These are phyloP conservation scores for Patella depressa DNA, from an alignment of 2,888 invertebrate species.

Conservation along the genomic window DNA sequence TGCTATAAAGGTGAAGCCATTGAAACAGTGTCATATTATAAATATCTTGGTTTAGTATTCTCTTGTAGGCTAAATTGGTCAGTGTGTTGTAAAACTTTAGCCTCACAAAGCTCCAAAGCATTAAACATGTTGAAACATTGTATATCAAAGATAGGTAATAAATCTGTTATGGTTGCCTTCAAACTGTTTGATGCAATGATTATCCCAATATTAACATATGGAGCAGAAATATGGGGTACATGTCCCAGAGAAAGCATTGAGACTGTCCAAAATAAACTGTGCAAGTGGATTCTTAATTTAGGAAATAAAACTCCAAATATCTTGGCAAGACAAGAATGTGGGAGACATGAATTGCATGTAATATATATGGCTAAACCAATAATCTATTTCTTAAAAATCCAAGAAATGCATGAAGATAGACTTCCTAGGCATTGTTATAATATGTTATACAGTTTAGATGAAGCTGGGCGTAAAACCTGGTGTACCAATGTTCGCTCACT, in stretches of 20 bases:
- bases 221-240: conserved; percentile 6
- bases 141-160: conserved; percentile 3
- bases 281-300: background rate
- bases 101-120: conserved; percentile 3
- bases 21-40: conserved; percentile 7
- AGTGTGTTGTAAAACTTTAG: conserved; percentile 5
- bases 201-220: conserved; percentile 11
- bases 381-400: conserved; percentile 9
- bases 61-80: conserved; percentile 3
- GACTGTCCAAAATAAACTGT: conserved; percentile 1
- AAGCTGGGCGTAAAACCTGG: conserved; percentile 1
- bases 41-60: conserved; percentile 1
- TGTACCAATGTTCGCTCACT: conserved; percentile 5
- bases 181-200: conserved; percentile 6
- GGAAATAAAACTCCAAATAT: conserved; percentile 8
- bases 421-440: background rate
- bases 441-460: background rate
- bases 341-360: conserved; percentile 9
- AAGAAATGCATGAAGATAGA: conserved; percentile 8
- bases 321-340: background rate
- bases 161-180: conserved; percentile 1
- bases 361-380: conserved; percentile 7
- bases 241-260: conserved; percentile 8
- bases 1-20: background rate
- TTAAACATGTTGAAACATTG: background rate